Evolutionary conservation across 2,113 vertebrate genomes (phyloP).

Genomic region (Microcebus griseorufus): DNA sequence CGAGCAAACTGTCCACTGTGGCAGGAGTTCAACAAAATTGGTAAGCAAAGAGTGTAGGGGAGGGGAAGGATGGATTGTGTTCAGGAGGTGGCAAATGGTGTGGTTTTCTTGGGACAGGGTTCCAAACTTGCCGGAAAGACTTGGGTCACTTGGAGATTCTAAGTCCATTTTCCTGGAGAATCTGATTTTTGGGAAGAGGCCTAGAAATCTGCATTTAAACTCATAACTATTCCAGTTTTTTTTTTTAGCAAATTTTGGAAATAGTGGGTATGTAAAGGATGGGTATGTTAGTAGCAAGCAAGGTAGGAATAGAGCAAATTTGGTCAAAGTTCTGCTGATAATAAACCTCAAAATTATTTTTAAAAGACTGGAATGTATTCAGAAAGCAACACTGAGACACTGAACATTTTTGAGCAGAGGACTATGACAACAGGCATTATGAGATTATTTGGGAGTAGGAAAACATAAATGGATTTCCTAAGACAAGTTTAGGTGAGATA

Average conservation of each 20-base stretch:
- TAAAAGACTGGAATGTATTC: background rate
- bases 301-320: background rate
- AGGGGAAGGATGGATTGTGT: rapidly evolving
- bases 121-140: background rate
- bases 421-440: rapidly evolving
- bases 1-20: rapidly evolving
- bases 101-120: background rate
- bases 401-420: background rate
- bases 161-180: background rate
- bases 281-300: background rate
- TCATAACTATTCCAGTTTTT: background rate
- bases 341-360: background rate
- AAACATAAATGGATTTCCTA: background rate
- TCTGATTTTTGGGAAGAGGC: background rate
- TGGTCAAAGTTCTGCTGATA: background rate
- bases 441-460: background rate
- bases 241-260: background rate
- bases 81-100: background rate
- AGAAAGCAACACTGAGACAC: background rate
- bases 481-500: background rate
- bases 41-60: rapidly evolving
- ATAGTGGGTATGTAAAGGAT: too few relatives aligned
- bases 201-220: background rate
- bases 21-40: background rate
- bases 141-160: background rate